Conservation (phyloP, 2,797 vertebrate genomes). For the Silurus lanzhouensis region DNA sequence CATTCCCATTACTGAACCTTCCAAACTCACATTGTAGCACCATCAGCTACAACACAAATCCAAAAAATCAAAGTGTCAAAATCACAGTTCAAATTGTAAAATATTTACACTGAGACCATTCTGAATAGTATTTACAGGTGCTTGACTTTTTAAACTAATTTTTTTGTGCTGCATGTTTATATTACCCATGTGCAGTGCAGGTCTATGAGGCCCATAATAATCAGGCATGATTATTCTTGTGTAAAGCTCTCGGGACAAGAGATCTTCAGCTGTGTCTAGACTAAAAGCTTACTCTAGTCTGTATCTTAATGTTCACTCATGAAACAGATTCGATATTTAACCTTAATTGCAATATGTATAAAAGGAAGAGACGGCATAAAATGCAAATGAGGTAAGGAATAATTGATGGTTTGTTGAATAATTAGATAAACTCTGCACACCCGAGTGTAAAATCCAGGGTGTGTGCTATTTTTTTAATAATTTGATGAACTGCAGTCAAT, state of each 20-base stretch:
- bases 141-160: background rate
- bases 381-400: background rate
- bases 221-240: background rate
- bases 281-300: background rate
- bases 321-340: background rate
- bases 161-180: background rate
- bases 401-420: too few species aligned
- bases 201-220: background rate
- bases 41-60: background rate
- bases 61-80: background rate
- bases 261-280: background rate
- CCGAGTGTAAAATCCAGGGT: too few species aligned
- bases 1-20: background rate
- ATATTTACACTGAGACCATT: background rate
- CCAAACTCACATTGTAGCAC: background rate
- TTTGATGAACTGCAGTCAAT: too few species aligned
- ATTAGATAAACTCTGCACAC: too few species aligned
- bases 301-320: background rate
- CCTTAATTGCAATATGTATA: background rate
- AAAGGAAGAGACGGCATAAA: background rate
- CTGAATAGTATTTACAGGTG: background rate
- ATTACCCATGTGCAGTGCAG: background rate
- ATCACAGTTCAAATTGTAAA: background rate
- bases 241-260: background rate
- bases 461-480: too few species aligned